Conservation (phyloP, 2,797 vertebrate species). For the Tenualosa thibaudeaui region DNA sequence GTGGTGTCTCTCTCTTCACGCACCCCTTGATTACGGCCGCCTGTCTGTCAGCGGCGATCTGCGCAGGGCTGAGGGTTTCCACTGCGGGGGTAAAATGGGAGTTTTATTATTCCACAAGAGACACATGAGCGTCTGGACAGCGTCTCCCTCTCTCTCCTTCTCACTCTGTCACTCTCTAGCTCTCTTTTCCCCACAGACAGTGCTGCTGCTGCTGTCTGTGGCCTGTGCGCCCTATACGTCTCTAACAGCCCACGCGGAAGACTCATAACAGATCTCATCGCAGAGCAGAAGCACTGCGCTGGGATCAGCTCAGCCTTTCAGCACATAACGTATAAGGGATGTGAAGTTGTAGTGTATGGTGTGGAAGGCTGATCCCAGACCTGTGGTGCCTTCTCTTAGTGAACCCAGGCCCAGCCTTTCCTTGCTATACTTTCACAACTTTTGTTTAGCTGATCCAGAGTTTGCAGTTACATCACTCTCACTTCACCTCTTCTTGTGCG, state of each 20-base stretch:
- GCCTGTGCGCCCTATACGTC: not conserved
- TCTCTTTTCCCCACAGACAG: slow-evolving; percentile 40
- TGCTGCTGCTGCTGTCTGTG: not conserved
- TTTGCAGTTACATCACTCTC: slow-evolving; percentile 1
- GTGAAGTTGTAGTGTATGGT: not conserved
- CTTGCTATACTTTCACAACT: not conserved
- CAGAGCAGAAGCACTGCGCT: not conserved
- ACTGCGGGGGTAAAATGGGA: slow-evolving; percentile 29
- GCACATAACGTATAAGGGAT: not conserved
- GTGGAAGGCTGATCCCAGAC: not conserved
- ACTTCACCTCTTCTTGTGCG: not conserved
- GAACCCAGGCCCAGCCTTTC: not conserved
- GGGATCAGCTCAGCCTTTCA: not conserved
- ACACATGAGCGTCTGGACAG: slow-evolving; percentile 42
- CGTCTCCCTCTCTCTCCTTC: not conserved
- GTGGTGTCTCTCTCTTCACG: not conserved
- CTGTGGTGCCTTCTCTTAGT: not conserved
- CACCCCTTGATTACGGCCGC: slow-evolving; percentile 26
- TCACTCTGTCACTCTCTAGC: not conserved
- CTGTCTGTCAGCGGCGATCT: slow-evolving; percentile 31
- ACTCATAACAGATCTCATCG: not conserved
- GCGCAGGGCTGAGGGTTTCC: slow-evolving; percentile 41
- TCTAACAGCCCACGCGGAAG: not conserved
- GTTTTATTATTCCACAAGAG: slow-evolving; percentile 42
- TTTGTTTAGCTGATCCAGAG: not conserved